Base-by-base conservation (phyloP, 2,888 invertebrate species). In the Drosophila melanosoma region DNA sequence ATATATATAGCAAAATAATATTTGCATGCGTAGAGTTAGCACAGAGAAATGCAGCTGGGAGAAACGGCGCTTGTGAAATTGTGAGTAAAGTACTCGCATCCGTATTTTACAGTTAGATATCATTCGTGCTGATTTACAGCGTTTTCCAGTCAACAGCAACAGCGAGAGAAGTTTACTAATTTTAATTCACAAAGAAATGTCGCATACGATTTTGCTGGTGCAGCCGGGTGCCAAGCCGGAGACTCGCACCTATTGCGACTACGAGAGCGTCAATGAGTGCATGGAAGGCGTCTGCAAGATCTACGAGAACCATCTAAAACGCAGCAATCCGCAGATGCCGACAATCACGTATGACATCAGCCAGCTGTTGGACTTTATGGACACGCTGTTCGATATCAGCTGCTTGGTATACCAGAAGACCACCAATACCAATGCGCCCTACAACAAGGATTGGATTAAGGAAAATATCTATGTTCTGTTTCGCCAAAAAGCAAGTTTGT, bases 211-310 rank as follows among this genome's bases (percentile, higher is more conserved):
- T 93, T 94, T 99, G 72, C 93, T 99, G 78, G 97, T 99, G 10
- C 99, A 99, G 93, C 98, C 99, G 2, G 98, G 98, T 2, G 95
- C 95, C 0, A 96, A 98, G 91, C 98, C 99, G 23, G 99, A 99
- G 93, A 98, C 98, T 0, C 95, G 99, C 77, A 99, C 99, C 0
- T 99, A 99, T 93, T 98, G 98, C 0, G 99, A 99, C 93, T 99
- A 99, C 91, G 99, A 99, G 92, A 98, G 98, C 71, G 97, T 99
- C 10, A 99, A 98, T 90, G 99, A 99, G 90, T 99, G 99, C 92
- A 97, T 99, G 96, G 99, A 99, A 94, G 99, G 98, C 40, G 98
- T 99, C 12, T 99, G 99, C 93, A 99, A 99, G 94, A 99, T 99
- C 79, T 99, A 98, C 92, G 99, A 99, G 91, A 99, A 99, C 91